Evolutionary conservation across 2,888 invertebrate species (phyloP).

Genomic region (Cheilosia variabilis): DNA sequence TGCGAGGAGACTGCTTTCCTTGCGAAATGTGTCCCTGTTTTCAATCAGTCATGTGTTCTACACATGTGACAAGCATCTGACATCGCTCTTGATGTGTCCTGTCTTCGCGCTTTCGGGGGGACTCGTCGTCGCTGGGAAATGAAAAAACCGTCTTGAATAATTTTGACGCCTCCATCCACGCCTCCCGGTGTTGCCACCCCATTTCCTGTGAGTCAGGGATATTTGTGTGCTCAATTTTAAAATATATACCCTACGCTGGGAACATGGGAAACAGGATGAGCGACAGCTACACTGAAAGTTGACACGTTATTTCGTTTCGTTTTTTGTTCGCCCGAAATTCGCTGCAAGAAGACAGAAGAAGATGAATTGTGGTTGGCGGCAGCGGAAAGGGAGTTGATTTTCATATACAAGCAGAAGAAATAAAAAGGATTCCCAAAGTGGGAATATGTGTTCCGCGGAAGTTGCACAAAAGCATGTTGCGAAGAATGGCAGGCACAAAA

Average conservation of each 20-base stretch:
- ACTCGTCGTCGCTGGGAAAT: slow-evolving; percentile 38
- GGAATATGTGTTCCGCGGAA: slow-evolving; percentile 71
- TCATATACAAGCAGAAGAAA: slow-evolving; percentile 33
- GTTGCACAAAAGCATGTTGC: slow-evolving; percentile 64
- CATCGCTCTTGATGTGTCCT: slow-evolving; percentile 63
- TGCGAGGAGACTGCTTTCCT: slow-evolving; percentile 27
- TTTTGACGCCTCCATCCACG: slow-evolving; percentile 64
- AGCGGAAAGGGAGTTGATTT: slow-evolving; percentile 37
- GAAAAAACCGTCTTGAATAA: slow-evolving; percentile 66
- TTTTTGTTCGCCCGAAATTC: slow-evolving; percentile 38
- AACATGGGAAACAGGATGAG: slow-evolving; percentile 50
- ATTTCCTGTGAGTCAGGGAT: slow-evolving; percentile 48
- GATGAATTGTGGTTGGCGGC: slow-evolving; percentile 58
- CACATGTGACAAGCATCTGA: slow-evolving; percentile 60
- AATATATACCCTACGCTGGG: slow-evolving; percentile 5
- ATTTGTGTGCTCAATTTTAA: slow-evolving; percentile 45
- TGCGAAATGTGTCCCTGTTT: slow-evolving; percentile 48
- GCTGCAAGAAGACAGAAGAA: slow-evolving; percentile 56
- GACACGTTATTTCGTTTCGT: slow-evolving; percentile 73
- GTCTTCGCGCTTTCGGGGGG: slow-evolving; percentile 47
- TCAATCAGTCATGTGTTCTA: slow-evolving; percentile 16
- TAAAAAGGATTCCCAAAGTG: slow-evolving; percentile 72
- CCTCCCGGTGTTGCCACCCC: slow-evolving; percentile 52
- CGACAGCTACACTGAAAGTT: slow-evolving; percentile 74
- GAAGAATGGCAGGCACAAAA: slow-evolving; percentile 8